A percentile compares a stretch with the other conserved stretches of the same genome.
Evolutionary conservation across 2,797 vertebrate genomes (phyloP).

Genomic region (Coranthus polyacanthus): DNA sequence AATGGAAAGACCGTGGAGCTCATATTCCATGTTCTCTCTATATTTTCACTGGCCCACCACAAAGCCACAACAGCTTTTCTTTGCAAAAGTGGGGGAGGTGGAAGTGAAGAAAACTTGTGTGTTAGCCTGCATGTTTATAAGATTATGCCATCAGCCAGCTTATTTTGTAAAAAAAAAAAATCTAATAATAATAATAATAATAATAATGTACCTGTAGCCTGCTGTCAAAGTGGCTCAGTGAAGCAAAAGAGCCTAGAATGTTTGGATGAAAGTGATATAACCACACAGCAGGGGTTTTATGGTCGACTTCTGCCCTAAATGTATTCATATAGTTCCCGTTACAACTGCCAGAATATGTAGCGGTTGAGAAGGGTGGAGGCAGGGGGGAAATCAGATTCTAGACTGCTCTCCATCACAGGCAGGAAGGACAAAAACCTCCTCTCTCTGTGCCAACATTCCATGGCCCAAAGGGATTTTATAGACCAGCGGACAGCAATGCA

Average conservation of each 20-base stretch:
- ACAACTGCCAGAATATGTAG: slow-evolving; percentile 60
- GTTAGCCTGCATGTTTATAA: slow-evolving; percentile 15
- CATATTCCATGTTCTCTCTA: slow-evolving; percentile 47
- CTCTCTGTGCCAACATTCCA: slow-evolving; percentile 81
- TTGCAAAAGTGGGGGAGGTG: slow-evolving; percentile 20
- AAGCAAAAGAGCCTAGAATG: background rate
- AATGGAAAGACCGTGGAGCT: slow-evolving; percentile 48
- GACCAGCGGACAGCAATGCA: slow-evolving; percentile 85
- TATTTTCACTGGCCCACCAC: slow-evolving; percentile 33
- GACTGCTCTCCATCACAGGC: slow-evolving; percentile 65
- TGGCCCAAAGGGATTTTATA: slow-evolving; percentile 83
- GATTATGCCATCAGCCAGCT: background rate
- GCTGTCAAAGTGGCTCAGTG: background rate
- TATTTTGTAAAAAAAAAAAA: background rate
- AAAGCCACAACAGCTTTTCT: slow-evolving; percentile 48
- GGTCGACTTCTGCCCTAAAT: slow-evolving; percentile 42
- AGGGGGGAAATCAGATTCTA: slow-evolving; percentile 54
- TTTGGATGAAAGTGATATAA: slow-evolving; percentile 30
- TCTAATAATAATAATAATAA: too few species aligned
- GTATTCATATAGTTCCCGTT: slow-evolving; percentile 49
- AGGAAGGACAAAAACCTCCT: slow-evolving; percentile 78
- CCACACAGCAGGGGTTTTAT: slow-evolving; percentile 14
- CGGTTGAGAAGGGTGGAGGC: slow-evolving; percentile 35
- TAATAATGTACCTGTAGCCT: background rate
- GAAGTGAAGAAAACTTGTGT: slow-evolving; percentile 4